These are phyloP conservation scores for Onychostoma macrolepis DNA, from an alignment of 2,113 vertebrate species.

Conservation along the genomic window DNA sequence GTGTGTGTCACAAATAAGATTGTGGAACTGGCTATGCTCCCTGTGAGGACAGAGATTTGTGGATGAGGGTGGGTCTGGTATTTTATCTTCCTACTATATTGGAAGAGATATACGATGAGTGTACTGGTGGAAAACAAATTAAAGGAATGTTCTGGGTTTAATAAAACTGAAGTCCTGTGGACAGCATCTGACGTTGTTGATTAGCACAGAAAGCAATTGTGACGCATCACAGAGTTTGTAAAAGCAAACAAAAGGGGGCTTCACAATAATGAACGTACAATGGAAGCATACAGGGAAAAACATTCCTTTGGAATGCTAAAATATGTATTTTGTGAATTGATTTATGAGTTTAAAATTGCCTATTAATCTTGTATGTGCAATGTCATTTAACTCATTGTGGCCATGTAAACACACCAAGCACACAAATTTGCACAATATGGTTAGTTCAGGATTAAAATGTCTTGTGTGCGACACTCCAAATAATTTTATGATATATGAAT, in stretches of 20 bases:
- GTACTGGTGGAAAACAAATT: not conserved
- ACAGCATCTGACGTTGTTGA: not conserved
- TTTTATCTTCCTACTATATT: conserved; percentile 3
- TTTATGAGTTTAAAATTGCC: too few relatives aligned
- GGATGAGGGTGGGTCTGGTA: conserved; percentile 18
- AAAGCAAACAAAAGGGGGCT: not conserved
- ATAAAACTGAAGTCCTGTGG: not conserved
- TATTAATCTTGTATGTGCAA: too few relatives aligned
- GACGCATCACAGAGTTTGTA: not conserved
- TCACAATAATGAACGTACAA: not conserved
- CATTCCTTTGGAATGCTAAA: not conserved
- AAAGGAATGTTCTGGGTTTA: not conserved
- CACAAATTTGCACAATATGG: too few relatives aligned
- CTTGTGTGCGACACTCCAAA: too few relatives aligned
- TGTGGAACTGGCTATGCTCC: conserved; percentile 23
- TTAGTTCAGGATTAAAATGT: too few relatives aligned
- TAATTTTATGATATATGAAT: too few relatives aligned
- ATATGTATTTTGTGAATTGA: too few relatives aligned
- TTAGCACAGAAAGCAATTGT: not conserved
- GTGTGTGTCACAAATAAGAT: conserved; percentile 16
- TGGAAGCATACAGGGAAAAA: not conserved
- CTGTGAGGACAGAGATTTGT: conserved; percentile 22
- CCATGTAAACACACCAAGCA: too few relatives aligned
- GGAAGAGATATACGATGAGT: not conserved
- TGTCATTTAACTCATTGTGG: too few relatives aligned